Base-by-base conservation (phyloP, 2,888 invertebrate species). In the Drosophila seclusa region DNA sequence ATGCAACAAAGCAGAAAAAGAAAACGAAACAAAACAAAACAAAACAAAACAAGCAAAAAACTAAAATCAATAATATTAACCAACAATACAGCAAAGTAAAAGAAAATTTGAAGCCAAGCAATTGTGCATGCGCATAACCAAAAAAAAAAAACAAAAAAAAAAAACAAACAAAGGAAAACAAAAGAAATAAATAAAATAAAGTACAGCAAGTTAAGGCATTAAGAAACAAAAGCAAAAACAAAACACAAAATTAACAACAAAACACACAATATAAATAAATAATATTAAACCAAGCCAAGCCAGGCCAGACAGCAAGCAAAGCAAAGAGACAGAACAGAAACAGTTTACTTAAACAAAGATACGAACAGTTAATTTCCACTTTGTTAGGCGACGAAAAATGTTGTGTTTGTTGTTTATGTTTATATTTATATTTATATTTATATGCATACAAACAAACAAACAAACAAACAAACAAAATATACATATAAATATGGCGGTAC, bases 71-170 rank as follows among this genome's bases (percentile, higher is more conserved):
- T 60, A 61, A 59, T 66, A 76, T 67, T 82, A 76, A 82, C 52
- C 82, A 78, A 70, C 58, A 81, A 68, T 50, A 67, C 60, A 81
- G 61, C 50, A 73, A 69, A 27, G 61, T 45, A 42, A 76, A 67
- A 68, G 59, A 57, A 80, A 73, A 81, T 81, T 76, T 76, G 80
- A 81, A 82, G 75, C 85, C 64, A 78, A 74, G 60, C 65, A 80
- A 75, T 74, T 78, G 75, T 76, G 85, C 87, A 80, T 73, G 55
- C 63, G 74, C 80, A 83, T 80, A 84, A 83, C 87, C 87, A 87
- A 86, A 87, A 75, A 87, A 40, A 61, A 65, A 69, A 38, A 48
- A 61, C 36, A 58, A 38, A 42, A 58, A 21, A 10, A 42, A 45
- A 50, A 29, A 76, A 40, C 3, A 40, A 53, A 40, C 29, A 32